phyloP scores from a whole-genome alignment of 2,113 vertebrate genomes.

The Cyanocitta stelleri region DNA sequence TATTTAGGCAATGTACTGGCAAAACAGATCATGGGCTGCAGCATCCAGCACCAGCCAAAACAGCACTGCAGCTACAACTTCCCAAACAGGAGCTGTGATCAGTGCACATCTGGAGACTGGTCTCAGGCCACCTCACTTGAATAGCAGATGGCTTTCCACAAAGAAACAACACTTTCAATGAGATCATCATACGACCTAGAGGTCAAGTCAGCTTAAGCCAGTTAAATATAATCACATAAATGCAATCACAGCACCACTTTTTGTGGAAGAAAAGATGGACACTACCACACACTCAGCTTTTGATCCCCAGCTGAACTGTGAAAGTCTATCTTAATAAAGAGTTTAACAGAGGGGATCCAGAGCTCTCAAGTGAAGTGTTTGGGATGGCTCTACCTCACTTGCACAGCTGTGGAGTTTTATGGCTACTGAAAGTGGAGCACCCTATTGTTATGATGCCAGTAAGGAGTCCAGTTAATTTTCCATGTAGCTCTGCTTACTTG shows the following conservation, averaged over 20 bases:
- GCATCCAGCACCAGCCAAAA: not conserved
- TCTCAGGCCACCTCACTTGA: not conserved
- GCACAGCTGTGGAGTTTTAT: not conserved
- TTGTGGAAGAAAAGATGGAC: not conserved
- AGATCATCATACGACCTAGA: not conserved
- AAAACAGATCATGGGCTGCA: not conserved
- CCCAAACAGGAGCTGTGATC: not conserved
- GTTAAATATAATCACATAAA: not conserved
- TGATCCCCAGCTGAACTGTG: not conserved
- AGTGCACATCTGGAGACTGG: not conserved
- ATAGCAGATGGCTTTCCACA: not conserved
- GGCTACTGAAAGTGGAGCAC: not conserved
- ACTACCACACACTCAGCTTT: not conserved
- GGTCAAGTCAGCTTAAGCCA: not conserved
- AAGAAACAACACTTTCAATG: not conserved
- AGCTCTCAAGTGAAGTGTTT: not conserved
- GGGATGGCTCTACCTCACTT: not conserved
- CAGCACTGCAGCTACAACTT: not conserved
- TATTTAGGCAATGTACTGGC: slow-evolving; percentile 63
- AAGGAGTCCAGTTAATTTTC: not conserved
- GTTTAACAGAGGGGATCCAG: not conserved
- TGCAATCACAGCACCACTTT: not conserved
- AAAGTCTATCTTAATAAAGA: not conserved
- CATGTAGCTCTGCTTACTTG: not conserved
- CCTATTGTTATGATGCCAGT: not conserved